Percentiles rank a stretch among this genome's conserved stretches.
phyloP scores from a whole-genome alignment of 2,888 invertebrate genomes.

The Athetis lepigone region DNA sequence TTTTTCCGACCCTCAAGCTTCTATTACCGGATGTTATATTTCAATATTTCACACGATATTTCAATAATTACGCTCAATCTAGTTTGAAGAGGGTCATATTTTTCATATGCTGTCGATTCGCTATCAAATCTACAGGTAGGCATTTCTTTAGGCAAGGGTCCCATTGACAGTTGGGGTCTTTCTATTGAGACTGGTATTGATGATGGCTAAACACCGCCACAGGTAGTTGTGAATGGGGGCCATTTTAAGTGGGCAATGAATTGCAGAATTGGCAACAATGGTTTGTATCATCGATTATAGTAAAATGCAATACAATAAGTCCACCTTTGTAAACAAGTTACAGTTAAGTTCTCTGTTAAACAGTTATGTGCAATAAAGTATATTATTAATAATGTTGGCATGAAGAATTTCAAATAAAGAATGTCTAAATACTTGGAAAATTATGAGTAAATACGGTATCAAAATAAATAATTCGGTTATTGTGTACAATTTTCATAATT shows the following conservation, averaged over 20 bases:
- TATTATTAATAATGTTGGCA: background rate
- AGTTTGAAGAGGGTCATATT: slow-evolving; percentile 59
- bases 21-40: slow-evolving; percentile 54
- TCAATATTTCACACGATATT: slow-evolving; percentile 57
- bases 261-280: slow-evolving; percentile 41
- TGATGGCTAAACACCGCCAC: slow-evolving; percentile 44
- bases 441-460: background rate
- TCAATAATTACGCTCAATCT: slow-evolving; percentile 60
- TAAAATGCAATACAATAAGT: slow-evolving; percentile 1
- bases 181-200: slow-evolving; percentile 46
- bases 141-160: slow-evolving; percentile 34
- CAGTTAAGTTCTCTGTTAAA: no score
- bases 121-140: slow-evolving; percentile 53
- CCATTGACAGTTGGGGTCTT: slow-evolving; percentile 37
- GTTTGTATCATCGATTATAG: slow-evolving; percentile 1
- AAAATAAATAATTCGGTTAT: no score
- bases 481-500: no score
- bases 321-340: no score
- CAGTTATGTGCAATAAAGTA: no score
- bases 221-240: slow-evolving; percentile 43
- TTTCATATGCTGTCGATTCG: slow-evolving; percentile 51
- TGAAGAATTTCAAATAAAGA: background rate
- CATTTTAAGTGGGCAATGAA: slow-evolving; percentile 46
- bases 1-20: slow-evolving; percentile 29
- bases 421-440: background rate